Evolutionary conservation across 2,888 invertebrate genomes (phyloP).

Genomic region (Gastrophysa polygoni): DNA sequence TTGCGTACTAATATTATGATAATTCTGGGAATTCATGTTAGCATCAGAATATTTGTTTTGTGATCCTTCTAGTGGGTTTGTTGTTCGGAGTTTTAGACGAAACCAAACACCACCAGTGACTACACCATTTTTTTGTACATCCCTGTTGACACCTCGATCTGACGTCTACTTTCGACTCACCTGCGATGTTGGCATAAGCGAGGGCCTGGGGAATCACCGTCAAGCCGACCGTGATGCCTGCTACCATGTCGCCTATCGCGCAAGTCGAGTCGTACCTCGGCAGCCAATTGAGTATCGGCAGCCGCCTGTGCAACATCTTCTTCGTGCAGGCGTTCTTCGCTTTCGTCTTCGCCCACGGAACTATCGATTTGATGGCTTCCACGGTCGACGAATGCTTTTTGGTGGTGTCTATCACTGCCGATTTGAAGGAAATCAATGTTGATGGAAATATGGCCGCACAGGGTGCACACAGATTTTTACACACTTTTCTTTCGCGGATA

Average conservation of each 20-base stretch:
- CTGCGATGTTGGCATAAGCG: constrained; percentile 78
- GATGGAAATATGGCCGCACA: neutral
- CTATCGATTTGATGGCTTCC: constrained; percentile 41
- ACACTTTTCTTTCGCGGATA: too few relatives aligned
- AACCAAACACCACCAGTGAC: too few relatives aligned
- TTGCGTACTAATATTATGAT: too few relatives aligned
- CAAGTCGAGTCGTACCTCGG: constrained; percentile 77
- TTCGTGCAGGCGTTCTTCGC: constrained; percentile 64
- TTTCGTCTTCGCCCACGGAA: constrained; percentile 58
- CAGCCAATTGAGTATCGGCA: constrained; percentile 79
- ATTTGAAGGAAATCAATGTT: constrained; percentile 12
- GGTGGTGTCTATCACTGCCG: constrained; percentile 37
- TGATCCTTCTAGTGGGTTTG: too few relatives aligned
- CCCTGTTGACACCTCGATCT: too few relatives aligned
- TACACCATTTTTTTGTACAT: too few relatives aligned
- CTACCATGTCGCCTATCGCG: constrained; percentile 86
- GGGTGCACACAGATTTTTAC: too few relatives aligned
- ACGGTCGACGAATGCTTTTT: constrained; percentile 29
- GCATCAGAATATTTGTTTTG: too few relatives aligned
- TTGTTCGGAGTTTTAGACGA: too few relatives aligned
- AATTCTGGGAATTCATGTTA: too few relatives aligned
- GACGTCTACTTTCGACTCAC: constrained; percentile 15
- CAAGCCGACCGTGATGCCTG: constrained; percentile 83
- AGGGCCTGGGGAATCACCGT: constrained; percentile 92
- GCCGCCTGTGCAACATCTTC: constrained; percentile 74